These are phyloP conservation scores for Porites rus DNA, from an alignment of 92 coral and sea anemone genomes.

Conservation along the genomic window DNA sequence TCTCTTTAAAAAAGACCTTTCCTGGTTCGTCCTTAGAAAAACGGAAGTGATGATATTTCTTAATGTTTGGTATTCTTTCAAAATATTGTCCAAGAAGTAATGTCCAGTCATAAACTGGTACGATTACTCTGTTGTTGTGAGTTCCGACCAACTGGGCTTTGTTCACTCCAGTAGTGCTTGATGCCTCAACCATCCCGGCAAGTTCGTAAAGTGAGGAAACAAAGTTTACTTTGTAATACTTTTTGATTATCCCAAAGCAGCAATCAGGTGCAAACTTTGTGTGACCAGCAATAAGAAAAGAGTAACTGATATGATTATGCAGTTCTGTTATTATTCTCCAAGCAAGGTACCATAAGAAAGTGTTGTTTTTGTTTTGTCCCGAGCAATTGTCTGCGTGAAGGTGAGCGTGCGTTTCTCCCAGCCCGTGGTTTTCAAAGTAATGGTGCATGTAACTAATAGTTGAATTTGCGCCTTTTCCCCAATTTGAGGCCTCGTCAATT, in stretches of 20 bases:
- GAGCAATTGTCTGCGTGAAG: slow-evolving; percentile 56
- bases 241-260: slow-evolving; percentile 67
- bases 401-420: slow-evolving; percentile 43
- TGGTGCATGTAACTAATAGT: slow-evolving; percentile 39
- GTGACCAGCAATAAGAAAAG: slow-evolving; percentile 66
- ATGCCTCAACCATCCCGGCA: slow-evolving; percentile 34
- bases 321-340: slow-evolving; percentile 19
- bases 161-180: slow-evolving; percentile 46
- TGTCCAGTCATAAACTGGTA: slow-evolving; percentile 61
- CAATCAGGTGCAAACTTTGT: slow-evolving; percentile 63
- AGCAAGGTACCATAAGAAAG: slow-evolving; percentile 39
- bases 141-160: slow-evolving; percentile 44
- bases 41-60: neutral
- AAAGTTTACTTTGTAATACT: slow-evolving; percentile 33
- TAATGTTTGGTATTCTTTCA: slow-evolving; percentile 11
- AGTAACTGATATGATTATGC: neutral
- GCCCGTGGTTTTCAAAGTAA: slow-evolving; percentile 29
- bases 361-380: slow-evolving; percentile 57
- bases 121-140: slow-evolving; percentile 9
- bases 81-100: slow-evolving; percentile 6
- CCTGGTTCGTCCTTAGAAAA: slow-evolving; percentile 21
- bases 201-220: slow-evolving; percentile 54
- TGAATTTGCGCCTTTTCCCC: neutral
- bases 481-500: no score
- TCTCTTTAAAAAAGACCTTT: slow-evolving; percentile 19